A percentile compares a stretch with the other conserved stretches of the same genome.
Conservation (phyloP, 1,140 invertebrate species). For the Diprion similis region DNA sequence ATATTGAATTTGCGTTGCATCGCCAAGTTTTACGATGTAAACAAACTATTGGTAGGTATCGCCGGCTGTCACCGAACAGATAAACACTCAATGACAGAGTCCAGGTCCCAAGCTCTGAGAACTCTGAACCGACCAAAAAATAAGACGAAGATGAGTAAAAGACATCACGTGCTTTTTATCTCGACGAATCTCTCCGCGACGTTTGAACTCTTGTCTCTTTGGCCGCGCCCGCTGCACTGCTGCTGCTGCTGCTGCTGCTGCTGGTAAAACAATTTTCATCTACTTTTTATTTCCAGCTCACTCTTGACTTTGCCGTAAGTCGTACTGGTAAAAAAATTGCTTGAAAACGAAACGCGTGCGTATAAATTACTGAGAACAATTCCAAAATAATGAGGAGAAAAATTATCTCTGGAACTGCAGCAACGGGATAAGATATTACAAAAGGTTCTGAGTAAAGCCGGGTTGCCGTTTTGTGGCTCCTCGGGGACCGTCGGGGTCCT, state of each 20-base stretch:
- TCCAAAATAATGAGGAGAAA: no score
- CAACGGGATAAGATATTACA: no score
- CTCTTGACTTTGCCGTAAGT: constrained; percentile 7
- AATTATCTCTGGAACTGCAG: no score
- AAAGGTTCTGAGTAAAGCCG: neutral
- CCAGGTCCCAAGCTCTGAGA: neutral
- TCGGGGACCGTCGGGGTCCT: constrained; percentile 6
- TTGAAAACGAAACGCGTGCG: neutral
- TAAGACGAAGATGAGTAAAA: neutral
- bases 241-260: neutral
- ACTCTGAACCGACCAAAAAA: neutral
- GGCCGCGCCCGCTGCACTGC: neutral
- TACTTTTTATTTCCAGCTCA: neutral
- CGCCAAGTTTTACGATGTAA: constrained; percentile 1
- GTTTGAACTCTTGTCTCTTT: neutral
- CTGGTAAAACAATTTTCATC: neutral
- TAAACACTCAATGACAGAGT: constrained; percentile 5
- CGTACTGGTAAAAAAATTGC: neutral
- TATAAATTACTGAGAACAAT: no score
- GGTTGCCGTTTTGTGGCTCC: neutral
- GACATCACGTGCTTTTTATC: neutral
- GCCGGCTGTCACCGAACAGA: neutral
- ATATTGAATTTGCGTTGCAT: constrained; percentile 2
- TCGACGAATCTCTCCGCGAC: neutral
- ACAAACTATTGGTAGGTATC: constrained; percentile 1